Evolutionary conservation across 2,888 invertebrate genomes (phyloP), one percentile per base, ranked within the genome.

Genomic region (Carpatolechia fugitivella): DNA sequence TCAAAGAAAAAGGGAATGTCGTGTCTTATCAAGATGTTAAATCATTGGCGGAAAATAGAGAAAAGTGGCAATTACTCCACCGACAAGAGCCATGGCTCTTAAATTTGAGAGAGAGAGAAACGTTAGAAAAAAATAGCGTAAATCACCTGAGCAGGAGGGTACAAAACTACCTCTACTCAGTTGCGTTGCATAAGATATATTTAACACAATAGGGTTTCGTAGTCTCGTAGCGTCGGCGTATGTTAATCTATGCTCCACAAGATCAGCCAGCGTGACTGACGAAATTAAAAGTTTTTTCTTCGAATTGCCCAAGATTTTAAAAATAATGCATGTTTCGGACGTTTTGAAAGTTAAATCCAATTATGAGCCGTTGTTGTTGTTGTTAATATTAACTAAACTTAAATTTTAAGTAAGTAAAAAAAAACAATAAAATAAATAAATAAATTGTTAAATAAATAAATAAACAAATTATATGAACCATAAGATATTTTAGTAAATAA

Each of bases 231-330:
- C 57, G 61, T 62, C 50, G 60, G 57, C 62, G 68, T 71, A 78
- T 78, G 75, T 78, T 74, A 79, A 80, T 74, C 59, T 62, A 66
- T 73, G 79, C 65, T 80, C 85, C 68, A 84, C 59, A 79, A 81
- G 69, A 53, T 56, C 76, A 71, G 54, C 54, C 24, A 76, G 73
- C 85, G 82, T 83, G 57, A 57, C 59, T 46, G 56, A 46, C 55
- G 55, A 59, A 53, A 59, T 59, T 59, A 59, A 59, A 59, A 59
- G 55, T 56, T 55, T 52, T 56, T 44, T 56, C 20, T 40, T 16
- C 14, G 36, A 11, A 38, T 24, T 33, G 14, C 31, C 13, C 20
- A 44, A 56, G 33, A 52, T 35, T 49, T 13, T 20, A 46, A 40
- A 41, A 56, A 50, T 8, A 24, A 29, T 50, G 8, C 41, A 6